These are phyloP conservation scores for Oplegnathus fasciatus DNA, from an alignment of 2,113 vertebrate species.

Conservation along the genomic window DNA sequence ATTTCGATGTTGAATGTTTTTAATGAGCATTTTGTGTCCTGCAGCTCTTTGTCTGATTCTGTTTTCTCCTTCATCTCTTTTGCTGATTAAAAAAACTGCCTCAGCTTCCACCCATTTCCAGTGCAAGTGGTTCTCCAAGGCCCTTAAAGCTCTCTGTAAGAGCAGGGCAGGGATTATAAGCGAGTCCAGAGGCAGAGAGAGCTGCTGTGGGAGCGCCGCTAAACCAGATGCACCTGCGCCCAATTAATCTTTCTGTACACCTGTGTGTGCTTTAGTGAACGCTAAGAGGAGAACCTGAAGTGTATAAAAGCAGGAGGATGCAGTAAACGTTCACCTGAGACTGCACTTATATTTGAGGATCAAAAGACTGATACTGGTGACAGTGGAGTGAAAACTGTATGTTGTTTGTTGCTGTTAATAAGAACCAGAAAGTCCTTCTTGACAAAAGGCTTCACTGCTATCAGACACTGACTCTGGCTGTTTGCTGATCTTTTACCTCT, in stretches of 20 bases:
- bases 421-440: not conserved
- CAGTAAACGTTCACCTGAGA: not conserved
- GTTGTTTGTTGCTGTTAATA: not conserved
- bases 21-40: slow-evolving; percentile 19
- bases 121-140: not conserved
- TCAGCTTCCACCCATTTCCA: slow-evolving; percentile 1
- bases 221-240: slow-evolving; percentile 27
- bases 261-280: not conserved
- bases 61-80: slow-evolving; percentile 3
- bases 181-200: slow-evolving; percentile 19
- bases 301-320: not conserved
- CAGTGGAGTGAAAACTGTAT: not conserved
- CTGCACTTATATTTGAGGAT: not conserved
- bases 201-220: not conserved
- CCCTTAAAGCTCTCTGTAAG: not conserved
- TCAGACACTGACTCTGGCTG: not conserved
- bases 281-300: not conserved
- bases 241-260: slow-evolving; percentile 13
- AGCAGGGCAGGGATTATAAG: slow-evolving; percentile 14
- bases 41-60: slow-evolving; percentile 1
- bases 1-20: not conserved
- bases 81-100: not conserved
- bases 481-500: not conserved
- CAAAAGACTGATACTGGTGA: not conserved
- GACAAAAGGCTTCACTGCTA: not conserved